Evolutionary conservation across 1,140 invertebrate species (phyloP).

Genomic region (Thaumetopoea pityocampa): DNA sequence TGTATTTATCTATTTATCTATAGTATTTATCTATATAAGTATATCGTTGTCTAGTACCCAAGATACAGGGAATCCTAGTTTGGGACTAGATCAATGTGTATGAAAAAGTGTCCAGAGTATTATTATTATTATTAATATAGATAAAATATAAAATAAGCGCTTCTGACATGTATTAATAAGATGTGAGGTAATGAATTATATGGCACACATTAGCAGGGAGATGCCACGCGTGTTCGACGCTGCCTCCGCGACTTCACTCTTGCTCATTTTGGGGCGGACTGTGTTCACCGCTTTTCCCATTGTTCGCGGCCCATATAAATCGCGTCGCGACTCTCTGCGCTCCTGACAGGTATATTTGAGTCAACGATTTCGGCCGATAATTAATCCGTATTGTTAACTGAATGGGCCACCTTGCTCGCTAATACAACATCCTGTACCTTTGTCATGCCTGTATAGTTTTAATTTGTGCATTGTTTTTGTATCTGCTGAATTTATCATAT

Average conservation of each 20-base stretch:
- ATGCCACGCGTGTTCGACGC: conserved; percentile 16
- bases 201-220: conserved; percentile 6
- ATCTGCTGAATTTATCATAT: conserved; percentile 18
- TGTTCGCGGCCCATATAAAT: conserved; percentile 69
- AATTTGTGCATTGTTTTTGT: conserved; percentile 17
- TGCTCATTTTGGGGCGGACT: conserved; percentile 19
- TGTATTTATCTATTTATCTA: no score
- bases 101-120: no score
- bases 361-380: conserved; percentile 70
- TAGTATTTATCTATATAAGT: no score
- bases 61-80: no score
- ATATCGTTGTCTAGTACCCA: no score
- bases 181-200: conserved; percentile 9
- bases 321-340: conserved; percentile 54
- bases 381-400: conserved; percentile 72
- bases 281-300: conserved; percentile 68
- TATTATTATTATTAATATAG: no score
- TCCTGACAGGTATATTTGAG: conserved; percentile 74
- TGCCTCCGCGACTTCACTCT: conserved; percentile 29
- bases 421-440: conserved; percentile 27
- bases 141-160: no score
- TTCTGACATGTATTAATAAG: no score
- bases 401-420: conserved; percentile 56
- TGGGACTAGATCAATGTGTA: no score
- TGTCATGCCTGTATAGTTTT: conserved; percentile 25